These are phyloP conservation scores for Peucedramus taeniatus DNA, from an alignment of 2,113 vertebrate genomes.

Conservation along the genomic window DNA sequence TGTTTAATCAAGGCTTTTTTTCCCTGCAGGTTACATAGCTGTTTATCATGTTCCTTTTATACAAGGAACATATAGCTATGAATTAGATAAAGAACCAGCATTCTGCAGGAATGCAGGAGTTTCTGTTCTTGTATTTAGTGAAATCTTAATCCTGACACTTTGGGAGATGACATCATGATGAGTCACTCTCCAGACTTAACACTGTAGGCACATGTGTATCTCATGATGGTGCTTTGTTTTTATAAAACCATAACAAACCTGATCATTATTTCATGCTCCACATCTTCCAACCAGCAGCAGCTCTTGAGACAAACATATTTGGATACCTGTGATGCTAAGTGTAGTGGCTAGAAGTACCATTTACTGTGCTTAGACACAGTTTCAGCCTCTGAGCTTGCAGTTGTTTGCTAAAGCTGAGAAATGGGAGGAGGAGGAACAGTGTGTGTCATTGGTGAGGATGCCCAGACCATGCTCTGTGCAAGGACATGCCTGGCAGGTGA, in stretches of 20 bases:
- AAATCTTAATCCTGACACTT: not conserved
- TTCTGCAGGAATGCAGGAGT: not conserved
- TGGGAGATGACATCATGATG: not conserved
- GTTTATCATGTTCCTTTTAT: not conserved
- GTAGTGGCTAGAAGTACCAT: not conserved
- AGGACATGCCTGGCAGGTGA: not conserved
- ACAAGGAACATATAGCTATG: not conserved
- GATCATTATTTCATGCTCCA: not conserved
- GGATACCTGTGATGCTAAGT: not conserved
- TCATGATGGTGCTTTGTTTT: not conserved
- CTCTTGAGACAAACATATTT: not conserved
- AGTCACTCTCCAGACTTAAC: not conserved
- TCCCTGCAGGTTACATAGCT: not conserved
- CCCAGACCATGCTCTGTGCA: not conserved
- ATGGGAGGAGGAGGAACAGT: not conserved
- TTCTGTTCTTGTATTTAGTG: not conserved
- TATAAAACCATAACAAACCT: not conserved
- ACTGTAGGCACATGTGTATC: not conserved
- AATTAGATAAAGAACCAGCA: not conserved
- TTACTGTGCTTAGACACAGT: not conserved
- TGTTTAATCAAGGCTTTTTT: not conserved
- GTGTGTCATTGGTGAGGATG: not conserved
- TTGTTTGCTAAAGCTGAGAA: slow-evolving; percentile 1
- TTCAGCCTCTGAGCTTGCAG: not conserved
- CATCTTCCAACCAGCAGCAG: not conserved